These are phyloP conservation scores for Candoia aspera DNA, from an alignment of 2,113 vertebrate genomes.

Conservation along the genomic window DNA sequence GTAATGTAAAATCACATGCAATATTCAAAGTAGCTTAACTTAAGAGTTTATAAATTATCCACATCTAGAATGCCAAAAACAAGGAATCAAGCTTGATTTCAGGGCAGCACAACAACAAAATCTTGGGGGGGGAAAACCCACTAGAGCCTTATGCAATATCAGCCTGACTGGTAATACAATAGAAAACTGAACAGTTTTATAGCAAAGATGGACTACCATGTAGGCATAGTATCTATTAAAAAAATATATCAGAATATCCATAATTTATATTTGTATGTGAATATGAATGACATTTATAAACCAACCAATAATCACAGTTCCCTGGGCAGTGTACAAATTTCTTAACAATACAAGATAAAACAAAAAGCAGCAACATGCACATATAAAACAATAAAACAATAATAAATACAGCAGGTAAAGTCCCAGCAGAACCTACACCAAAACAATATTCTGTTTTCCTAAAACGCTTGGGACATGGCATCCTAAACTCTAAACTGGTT, in stretches of 20 bases:
- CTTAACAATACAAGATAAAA: not conserved
- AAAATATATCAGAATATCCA: not conserved
- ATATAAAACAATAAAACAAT: not conserved
- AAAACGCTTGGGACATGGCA: not conserved
- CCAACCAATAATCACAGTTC: not conserved
- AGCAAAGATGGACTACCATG: not conserved
- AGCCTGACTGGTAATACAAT: not conserved
- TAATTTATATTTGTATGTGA: not conserved
- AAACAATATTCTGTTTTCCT: not conserved
- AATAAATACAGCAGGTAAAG: not conserved
- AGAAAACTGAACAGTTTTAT: not conserved
- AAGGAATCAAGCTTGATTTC: not conserved
- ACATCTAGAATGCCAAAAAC: not conserved
- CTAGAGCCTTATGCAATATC: not conserved
- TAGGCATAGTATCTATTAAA: not conserved
- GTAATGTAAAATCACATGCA: constrained; percentile 51
- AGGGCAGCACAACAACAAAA: not conserved
- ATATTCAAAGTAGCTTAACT: constrained; percentile 11
- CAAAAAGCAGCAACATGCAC: not conserved
- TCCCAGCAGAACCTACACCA: not conserved
- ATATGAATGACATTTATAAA: not conserved
- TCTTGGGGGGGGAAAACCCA: not conserved
- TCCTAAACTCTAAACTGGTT: not conserved
- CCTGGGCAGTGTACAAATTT: not conserved
- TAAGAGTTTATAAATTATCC: constrained; percentile 1